phyloP scores from a whole-genome alignment of 2,113 vertebrate species.

The Hemichromis elongatus region DNA sequence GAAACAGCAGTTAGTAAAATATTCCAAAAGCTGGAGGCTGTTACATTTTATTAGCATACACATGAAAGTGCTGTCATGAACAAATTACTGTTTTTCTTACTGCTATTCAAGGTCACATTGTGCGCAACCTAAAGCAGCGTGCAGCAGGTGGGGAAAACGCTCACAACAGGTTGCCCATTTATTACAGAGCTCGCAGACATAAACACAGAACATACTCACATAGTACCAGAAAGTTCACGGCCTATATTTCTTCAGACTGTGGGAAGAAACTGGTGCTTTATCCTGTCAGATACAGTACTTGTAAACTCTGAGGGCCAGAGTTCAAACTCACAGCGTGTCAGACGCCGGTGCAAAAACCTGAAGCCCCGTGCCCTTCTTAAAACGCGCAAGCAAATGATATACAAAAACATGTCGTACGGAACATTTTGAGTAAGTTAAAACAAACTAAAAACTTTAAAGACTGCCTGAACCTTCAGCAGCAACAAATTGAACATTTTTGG shows the following conservation, averaged over 20 bases:
- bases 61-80: not conserved
- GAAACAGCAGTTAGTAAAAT: constrained; percentile 5
- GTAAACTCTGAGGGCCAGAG: not conserved
- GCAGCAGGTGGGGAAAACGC: not conserved
- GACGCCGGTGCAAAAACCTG: not conserved
- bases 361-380: not conserved
- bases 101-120: constrained; percentile 3
- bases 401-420: not conserved
- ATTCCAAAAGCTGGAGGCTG: not conserved
- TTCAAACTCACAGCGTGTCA: not conserved
- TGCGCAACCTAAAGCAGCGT: not conserved
- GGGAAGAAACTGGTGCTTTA: not conserved
- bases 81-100: not conserved
- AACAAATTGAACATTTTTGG: not conserved
- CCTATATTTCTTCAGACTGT: not conserved
- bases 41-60: not conserved
- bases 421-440: not conserved
- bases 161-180: constrained; percentile 15
- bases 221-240: not conserved
- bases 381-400: not conserved
- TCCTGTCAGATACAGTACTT: not conserved
- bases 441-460: not conserved
- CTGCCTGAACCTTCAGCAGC: not conserved
- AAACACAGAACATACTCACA: not conserved
- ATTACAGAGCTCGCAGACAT: constrained; percentile 10